These are phyloP conservation scores for Nettapus auritus DNA, from an alignment of 2,113 vertebrate species.

Conservation along the genomic window DNA sequence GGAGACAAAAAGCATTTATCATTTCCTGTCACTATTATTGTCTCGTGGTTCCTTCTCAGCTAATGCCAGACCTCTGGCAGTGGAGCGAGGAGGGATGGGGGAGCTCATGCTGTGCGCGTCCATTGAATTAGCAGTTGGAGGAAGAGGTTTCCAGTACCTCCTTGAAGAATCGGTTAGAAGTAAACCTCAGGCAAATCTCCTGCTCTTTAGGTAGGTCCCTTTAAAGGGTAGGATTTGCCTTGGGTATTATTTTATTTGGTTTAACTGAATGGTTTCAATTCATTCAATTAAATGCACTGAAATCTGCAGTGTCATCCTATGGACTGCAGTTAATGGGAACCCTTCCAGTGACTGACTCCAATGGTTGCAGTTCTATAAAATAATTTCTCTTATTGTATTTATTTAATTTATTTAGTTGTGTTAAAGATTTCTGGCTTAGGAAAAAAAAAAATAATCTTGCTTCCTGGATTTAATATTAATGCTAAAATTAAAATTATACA, in stretches of 20 bases:
- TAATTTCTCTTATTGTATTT: not conserved
- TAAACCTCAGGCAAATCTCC: conserved; percentile 1
- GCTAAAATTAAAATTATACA: not conserved
- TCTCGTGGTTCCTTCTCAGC: conserved; percentile 29
- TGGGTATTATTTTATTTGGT: conserved; percentile 2
- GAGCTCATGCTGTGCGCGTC: conserved; percentile 41
- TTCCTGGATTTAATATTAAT: not conserved
- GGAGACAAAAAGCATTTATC: conserved; percentile 55
- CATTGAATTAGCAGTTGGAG: conserved; percentile 35
- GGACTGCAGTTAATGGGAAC: not conserved
- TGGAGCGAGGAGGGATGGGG: not conserved
- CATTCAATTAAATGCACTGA: not conserved
- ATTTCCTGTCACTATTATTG: conserved; percentile 41
- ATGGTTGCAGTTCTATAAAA: not conserved
- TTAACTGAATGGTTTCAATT: conserved; percentile 19
- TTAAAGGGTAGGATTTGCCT: conserved; percentile 21
- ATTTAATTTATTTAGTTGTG: not conserved
- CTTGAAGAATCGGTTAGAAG: conserved; percentile 40
- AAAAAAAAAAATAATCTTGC: not conserved
- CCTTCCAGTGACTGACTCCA: not conserved
- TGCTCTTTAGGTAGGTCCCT: not conserved
- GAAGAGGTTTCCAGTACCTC: conserved; percentile 31
- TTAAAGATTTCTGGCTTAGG: not conserved
- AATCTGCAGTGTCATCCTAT: not conserved
- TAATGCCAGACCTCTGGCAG: conserved; percentile 61